phyloP scores from a whole-genome alignment of 2,113 vertebrate genomes.

The Rhinolophus ferrumequinum region DNA sequence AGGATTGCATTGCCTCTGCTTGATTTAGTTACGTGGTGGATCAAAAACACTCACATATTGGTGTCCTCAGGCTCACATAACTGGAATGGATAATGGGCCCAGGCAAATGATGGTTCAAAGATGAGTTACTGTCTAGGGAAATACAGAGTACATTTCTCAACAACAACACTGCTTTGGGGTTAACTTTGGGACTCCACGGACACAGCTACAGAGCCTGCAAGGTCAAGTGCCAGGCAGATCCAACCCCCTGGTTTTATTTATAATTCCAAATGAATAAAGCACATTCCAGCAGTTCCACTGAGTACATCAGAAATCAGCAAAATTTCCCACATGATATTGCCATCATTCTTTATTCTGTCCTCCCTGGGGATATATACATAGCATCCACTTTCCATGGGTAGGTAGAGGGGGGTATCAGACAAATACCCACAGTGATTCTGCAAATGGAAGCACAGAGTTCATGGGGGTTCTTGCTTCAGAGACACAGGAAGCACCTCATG shows the following conservation, averaged over 20 bases:
- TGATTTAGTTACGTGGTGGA: background rate
- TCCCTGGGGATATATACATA: background rate
- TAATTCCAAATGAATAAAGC: background rate
- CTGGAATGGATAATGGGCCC: background rate
- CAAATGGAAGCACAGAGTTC: background rate
- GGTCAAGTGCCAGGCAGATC: background rate
- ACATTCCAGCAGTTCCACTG: background rate
- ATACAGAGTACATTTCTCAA: background rate
- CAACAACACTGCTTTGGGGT: background rate
- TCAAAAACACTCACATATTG: background rate
- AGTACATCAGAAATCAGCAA: background rate
- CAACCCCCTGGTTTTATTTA: background rate
- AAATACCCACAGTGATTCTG: background rate
- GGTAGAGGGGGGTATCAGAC: background rate
- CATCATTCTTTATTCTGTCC: background rate
- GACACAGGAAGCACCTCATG: background rate
- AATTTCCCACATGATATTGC: background rate
- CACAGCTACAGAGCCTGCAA: background rate
- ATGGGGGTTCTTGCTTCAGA: background rate
- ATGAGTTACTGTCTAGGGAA: background rate
- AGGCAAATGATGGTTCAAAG: background rate
- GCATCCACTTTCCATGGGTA: background rate
- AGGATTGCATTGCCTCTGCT: background rate
- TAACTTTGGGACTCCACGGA: background rate
- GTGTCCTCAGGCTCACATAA: background rate